Conservation (phyloP, 1,140 invertebrate species). For the Drosophila bocki region DNA sequence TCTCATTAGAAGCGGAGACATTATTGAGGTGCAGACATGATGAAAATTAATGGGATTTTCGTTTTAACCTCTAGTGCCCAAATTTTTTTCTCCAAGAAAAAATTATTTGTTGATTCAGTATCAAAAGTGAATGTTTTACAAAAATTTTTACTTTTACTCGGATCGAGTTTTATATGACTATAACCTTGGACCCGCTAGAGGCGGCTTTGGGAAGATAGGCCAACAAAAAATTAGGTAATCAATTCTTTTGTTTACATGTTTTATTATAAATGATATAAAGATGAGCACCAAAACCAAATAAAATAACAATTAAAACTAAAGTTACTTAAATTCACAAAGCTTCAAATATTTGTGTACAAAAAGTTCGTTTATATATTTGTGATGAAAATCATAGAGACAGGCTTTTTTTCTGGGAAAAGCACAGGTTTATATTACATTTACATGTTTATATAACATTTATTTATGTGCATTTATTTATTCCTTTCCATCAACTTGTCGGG, state of each 20-base stretch:
- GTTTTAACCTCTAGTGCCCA: no score
- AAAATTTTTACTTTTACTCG: no score
- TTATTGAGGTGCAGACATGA: no score
- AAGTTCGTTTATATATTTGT: conserved; percentile 18
- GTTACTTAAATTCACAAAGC: conserved; percentile 13
- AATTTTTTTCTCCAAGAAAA: no score
- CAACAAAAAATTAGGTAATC: conserved; percentile 7
- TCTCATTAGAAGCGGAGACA: no score
- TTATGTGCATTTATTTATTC: conserved; percentile 3
- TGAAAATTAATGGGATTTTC: no score
- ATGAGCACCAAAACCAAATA: conserved; percentile 4
- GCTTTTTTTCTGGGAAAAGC: conserved; percentile 12
- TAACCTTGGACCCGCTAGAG: conserved; percentile 1
- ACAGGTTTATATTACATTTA: conserved; percentile 5
- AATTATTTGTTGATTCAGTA: no score
- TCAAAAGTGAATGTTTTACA: no score
- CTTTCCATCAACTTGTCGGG: conserved; percentile 8
- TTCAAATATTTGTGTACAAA: conserved; percentile 17
- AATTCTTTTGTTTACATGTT: conserved; percentile 8
- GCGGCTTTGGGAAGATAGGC: conserved; percentile 14
- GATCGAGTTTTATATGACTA: no score
- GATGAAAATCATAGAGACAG: conserved; percentile 25
- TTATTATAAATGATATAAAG: conserved; percentile 8
- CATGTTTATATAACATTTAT: no score
- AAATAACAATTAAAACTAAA: conserved; percentile 23